phyloP scores from a whole-genome alignment of 2,113 vertebrate species.

The Anarrhichthys ocellatus region DNA sequence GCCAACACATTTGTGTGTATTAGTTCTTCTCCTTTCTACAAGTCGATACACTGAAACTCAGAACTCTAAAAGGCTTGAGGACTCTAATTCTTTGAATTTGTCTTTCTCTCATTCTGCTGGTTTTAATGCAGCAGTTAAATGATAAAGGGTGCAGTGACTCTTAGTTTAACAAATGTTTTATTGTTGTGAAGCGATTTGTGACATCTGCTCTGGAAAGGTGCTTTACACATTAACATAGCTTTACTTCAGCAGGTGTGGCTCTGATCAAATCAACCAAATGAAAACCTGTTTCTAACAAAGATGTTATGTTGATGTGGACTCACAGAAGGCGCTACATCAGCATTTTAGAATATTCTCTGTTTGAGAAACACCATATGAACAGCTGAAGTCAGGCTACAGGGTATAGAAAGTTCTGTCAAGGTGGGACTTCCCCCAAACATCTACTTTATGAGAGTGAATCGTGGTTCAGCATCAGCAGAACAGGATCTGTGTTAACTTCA shows the following conservation, averaged over 20 bases:
- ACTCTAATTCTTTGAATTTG: background rate
- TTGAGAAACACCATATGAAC: background rate
- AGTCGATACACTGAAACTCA: background rate
- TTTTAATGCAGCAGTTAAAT: background rate
- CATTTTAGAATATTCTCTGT: background rate
- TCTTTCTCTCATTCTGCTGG: background rate
- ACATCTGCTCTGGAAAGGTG: background rate
- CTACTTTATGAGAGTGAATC: background rate
- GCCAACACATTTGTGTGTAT: background rate
- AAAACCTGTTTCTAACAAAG: constrained; percentile 22
- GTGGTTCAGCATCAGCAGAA: background rate
- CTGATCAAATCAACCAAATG: constrained; percentile 25
- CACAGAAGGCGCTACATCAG: background rate
- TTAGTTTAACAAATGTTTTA: background rate
- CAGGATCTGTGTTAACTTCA: constrained; percentile 22
- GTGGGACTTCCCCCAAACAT: background rate
- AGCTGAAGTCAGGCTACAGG: background rate
- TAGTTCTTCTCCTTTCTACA: background rate
- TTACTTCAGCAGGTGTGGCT: background rate
- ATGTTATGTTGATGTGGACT: background rate
- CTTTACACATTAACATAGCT: background rate
- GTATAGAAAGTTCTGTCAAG: background rate
- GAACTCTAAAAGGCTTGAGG: background rate
- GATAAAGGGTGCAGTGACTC: background rate
- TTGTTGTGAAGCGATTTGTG: background rate